Percentiles rank a stretch among this genome's conserved stretches.
phyloP scores from a whole-genome alignment of 2,113 vertebrate species.

The Callopanchax toddi region DNA sequence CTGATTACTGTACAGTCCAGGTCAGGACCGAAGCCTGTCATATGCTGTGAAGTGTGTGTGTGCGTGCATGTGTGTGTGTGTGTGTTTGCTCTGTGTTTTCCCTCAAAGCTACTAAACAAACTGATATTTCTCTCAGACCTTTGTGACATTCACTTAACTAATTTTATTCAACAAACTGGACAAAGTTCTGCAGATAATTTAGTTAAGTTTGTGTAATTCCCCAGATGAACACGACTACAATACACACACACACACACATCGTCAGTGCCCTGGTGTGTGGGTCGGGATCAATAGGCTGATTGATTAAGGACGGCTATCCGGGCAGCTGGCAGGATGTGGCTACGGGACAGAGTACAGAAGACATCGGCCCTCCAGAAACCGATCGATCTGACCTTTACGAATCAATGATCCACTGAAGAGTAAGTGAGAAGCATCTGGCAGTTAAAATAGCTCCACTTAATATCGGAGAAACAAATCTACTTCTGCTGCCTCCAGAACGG shows the following conservation, averaged over 20 bases:
- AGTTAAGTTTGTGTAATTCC: constrained; percentile 26
- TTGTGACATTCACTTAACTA: constrained; percentile 28
- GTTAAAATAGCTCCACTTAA: constrained; percentile 37
- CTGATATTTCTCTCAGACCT: constrained; percentile 4
- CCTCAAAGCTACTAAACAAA: neutral
- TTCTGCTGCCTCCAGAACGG: constrained; percentile 5
- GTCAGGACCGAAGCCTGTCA: too few relatives aligned
- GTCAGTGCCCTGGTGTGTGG: constrained; percentile 23
- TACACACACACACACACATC: constrained; percentile 22
- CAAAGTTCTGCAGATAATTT: constrained; percentile 20
- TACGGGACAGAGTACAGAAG: constrained; percentile 44
- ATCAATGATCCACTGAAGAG: constrained; percentile 57
- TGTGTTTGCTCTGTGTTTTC: too few relatives aligned
- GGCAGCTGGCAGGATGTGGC: constrained; percentile 26
- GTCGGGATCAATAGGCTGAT: constrained; percentile 64
- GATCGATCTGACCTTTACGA: constrained; percentile 59
- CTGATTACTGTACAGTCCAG: too few relatives aligned
- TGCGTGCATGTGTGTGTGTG: too few relatives aligned
- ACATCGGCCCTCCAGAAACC: constrained; percentile 51
- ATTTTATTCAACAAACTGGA: constrained; percentile 33
- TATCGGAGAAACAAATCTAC: constrained; percentile 28
- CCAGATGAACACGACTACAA: constrained; percentile 26
- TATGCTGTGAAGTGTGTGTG: too few relatives aligned
- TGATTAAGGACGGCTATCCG: constrained; percentile 59
- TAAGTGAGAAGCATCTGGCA: constrained; percentile 47